Base-by-base conservation (phyloP, 2,888 invertebrate species). In the Neoitamus cyanurus region DNA sequence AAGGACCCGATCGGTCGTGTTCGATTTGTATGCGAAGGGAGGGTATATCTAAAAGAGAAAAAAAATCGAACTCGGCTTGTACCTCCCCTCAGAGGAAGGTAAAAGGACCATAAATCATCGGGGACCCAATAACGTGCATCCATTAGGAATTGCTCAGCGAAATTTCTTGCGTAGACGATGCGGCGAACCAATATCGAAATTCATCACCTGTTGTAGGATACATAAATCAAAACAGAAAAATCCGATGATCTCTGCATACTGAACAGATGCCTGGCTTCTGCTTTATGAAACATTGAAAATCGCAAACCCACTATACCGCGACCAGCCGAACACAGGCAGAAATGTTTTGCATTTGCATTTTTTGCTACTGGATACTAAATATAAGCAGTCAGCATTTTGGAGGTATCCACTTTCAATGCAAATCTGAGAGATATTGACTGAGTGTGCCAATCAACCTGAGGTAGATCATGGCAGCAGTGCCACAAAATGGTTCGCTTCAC, bases 161-260 rank as follows among this genome's bases (percentile, higher is more conserved):
- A 58, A 15, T 80, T 48, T 68, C 20, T 48, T 68, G 9, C 37
- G 37, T n/a, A 11, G 20, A 34, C 15, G 13, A 13, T 34, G 3
- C n/a, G 34, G 15, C 7, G 15, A 37, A 30, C 36, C 30, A 58
- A 80, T 58, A 80, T 80, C 80, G 80, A 80, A 68, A 80, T 80
- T 80, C 80, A 80, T 80, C 80, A 80, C 80, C 80, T 80, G 80
- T 80, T 80, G 80, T 80, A 15, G 20, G 68, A 28, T 20, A 80
- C 68, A 80, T 80, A 80, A 80, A 80, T 80, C 80, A 80, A 80
- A 80, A 30, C 68, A 58, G 58, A 80, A 80, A 80, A 68, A 58
- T 80, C 20, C 58, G 80, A 58, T 80, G 80, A 80, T 80, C 31
- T 80, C 58, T 80, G 80, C 80, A 80, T 80, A 80, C 58, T 30